These are phyloP conservation scores for Subanguina moxae DNA, from an alignment of 1,140 invertebrate genomes.

Conservation along the genomic window DNA sequence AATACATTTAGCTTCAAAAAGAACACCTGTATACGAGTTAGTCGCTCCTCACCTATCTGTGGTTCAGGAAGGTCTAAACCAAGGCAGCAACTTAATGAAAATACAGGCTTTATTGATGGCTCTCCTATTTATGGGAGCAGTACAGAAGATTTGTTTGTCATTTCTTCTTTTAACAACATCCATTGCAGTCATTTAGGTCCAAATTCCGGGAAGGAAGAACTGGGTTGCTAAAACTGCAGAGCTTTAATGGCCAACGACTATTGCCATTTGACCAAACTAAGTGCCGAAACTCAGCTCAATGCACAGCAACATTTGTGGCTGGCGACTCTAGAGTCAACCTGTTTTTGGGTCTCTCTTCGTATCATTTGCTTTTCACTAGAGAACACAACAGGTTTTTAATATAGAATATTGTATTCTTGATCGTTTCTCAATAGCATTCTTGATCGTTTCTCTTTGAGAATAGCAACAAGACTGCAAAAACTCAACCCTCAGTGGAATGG, in stretches of 20 bases:
- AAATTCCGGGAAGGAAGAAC: constrained; percentile 54
- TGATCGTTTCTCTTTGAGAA: constrained; percentile 41
- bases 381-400: constrained; percentile 52
- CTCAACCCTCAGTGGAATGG: constrained; percentile 56
- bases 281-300: constrained; percentile 39
- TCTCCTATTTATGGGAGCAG: constrained; percentile 57
- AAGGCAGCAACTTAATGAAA: constrained; percentile 54
- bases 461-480: constrained; percentile 46
- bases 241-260: constrained; percentile 53
- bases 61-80: constrained; percentile 56
- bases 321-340: constrained; percentile 57
- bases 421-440: too few relatives aligned
- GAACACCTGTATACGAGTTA: constrained; percentile 53
- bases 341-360: constrained; percentile 55
- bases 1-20: constrained; percentile 44
- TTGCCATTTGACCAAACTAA: constrained; percentile 55
- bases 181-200: background rate
- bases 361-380: constrained; percentile 54
- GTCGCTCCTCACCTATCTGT: constrained; percentile 57
- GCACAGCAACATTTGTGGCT: constrained; percentile 55
- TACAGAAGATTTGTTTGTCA: constrained; percentile 13
- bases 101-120: constrained; percentile 49
- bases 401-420: background rate
- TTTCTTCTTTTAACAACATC: background rate
- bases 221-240: constrained; percentile 53